Percentiles rank a stretch among this genome's conserved stretches.
Evolutionary conservation across 1,140 invertebrate genomes (phyloP).

Genomic region (Papilio xuthus): DNA sequence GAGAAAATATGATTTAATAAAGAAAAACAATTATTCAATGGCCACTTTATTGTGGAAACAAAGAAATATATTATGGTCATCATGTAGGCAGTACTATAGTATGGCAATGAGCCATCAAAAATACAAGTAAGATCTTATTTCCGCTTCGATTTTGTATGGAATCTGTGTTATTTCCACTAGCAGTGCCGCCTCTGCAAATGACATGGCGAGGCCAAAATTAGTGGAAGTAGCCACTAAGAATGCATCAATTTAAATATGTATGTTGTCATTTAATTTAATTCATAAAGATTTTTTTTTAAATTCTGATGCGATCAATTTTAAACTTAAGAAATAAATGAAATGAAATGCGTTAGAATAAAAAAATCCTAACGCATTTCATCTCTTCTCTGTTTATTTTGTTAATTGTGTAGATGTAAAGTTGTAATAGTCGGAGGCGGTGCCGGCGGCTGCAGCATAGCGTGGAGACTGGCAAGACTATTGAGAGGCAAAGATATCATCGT

Average conservation of each 20-base stretch:
- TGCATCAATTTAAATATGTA: too few species aligned
- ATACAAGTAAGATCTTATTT: not conserved
- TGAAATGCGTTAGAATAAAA: too few species aligned
- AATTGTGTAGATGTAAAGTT: conserved; percentile 87
- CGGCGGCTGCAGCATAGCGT: conserved; percentile 93
- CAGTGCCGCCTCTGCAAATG: not conserved
- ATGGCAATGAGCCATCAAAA: not conserved
- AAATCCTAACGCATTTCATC: too few species aligned
- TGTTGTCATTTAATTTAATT: too few species aligned
- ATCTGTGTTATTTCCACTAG: not conserved
- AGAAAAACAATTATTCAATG: not conserved
- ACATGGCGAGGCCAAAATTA: too few species aligned
- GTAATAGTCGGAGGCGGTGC: conserved; percentile 95
- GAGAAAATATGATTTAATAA: not conserved
- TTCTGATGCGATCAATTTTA: too few species aligned
- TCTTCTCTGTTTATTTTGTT: not conserved
- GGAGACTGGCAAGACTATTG: conserved; percentile 88
- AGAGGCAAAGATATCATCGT: conserved; percentile 87
- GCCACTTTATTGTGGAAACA: not conserved
- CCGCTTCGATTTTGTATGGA: not conserved
- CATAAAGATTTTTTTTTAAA: too few species aligned
- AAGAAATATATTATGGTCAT: not conserved
- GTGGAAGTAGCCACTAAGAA: too few species aligned
- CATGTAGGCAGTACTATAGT: not conserved
- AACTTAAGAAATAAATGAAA: too few species aligned